These are phyloP conservation scores for Pachymerium ferrugineum DNA, from an alignment of 2,888 invertebrate species.

Conservation along the genomic window DNA sequence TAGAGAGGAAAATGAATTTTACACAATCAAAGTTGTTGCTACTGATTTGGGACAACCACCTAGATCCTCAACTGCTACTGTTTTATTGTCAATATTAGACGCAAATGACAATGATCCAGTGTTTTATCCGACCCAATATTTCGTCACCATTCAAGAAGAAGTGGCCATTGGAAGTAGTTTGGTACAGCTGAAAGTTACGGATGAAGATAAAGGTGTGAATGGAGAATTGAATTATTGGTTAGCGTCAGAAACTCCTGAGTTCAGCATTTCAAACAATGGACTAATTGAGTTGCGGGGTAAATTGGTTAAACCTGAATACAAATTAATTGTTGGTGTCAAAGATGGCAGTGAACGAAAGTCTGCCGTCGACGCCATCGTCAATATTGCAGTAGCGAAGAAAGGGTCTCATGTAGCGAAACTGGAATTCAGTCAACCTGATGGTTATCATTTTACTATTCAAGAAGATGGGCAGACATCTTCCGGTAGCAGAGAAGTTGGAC, in stretches of 20 bases:
- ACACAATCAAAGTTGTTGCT: slow-evolving; percentile 78
- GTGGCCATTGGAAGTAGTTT: slow-evolving; percentile 60
- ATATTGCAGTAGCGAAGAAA: slow-evolving; percentile 46
- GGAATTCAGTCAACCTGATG: slow-evolving; percentile 63
- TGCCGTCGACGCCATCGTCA: slow-evolving; percentile 65
- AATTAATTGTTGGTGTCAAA: slow-evolving; percentile 60
- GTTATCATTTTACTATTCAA: slow-evolving; percentile 72
- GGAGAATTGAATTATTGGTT: slow-evolving; percentile 59
- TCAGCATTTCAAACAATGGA: slow-evolving; percentile 71
- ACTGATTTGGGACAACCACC: slow-evolving; percentile 82
- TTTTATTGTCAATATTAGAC: slow-evolving; percentile 72
- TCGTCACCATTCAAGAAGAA: slow-evolving; percentile 67
- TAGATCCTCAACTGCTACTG: slow-evolving; percentile 82
- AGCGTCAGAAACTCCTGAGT: slow-evolving; percentile 75
- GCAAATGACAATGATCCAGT: slow-evolving; percentile 87
- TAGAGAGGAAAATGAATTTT: slow-evolving; percentile 69
- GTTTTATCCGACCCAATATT: slow-evolving; percentile 85
- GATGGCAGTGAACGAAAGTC: slow-evolving; percentile 73
- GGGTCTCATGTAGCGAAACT: slow-evolving; percentile 60
- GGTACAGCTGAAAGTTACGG: slow-evolving; percentile 70
- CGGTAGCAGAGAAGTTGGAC: slow-evolving; percentile 67
- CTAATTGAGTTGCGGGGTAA: slow-evolving; percentile 64
- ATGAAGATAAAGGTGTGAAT: slow-evolving; percentile 83
- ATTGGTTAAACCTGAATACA: slow-evolving; percentile 25
- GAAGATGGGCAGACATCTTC: slow-evolving; percentile 68